Evolutionary conservation across 2,113 vertebrate genomes (phyloP).

Genomic region (Myiopsitta monachus): DNA sequence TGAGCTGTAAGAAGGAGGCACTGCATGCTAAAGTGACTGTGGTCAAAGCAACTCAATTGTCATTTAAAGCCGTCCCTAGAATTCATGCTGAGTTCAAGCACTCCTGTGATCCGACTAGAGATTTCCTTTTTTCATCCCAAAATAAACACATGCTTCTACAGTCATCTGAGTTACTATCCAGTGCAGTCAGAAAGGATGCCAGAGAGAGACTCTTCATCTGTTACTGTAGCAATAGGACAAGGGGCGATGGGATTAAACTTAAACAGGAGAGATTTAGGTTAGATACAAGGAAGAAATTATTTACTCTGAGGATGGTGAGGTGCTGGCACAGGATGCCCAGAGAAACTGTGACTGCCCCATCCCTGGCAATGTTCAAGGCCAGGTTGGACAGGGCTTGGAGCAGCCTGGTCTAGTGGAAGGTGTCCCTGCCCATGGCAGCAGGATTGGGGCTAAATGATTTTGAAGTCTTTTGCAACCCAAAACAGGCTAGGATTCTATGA

Average conservation of each 20-base stretch:
- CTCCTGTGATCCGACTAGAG: neutral
- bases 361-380: neutral
- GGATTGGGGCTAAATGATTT: neutral
- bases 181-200: neutral
- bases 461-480: neutral
- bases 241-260: neutral
- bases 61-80: neutral
- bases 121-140: constrained; percentile 28
- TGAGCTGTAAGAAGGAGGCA: neutral
- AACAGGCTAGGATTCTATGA: neutral
- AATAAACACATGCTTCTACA: constrained; percentile 15
- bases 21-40: neutral
- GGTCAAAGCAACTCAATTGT: neutral
- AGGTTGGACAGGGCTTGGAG: neutral
- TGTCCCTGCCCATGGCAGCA: neutral
- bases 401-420: neutral
- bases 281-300: neutral
- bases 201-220: neutral
- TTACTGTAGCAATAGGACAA: neutral
- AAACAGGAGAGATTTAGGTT: neutral
- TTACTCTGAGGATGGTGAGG: neutral
- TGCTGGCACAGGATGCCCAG: neutral
- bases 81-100: neutral
- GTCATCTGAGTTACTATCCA: neutral
- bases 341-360: neutral